Base-by-base conservation (phyloP, 1,140 invertebrate genomes). In the Drosophila setifemur region DNA sequence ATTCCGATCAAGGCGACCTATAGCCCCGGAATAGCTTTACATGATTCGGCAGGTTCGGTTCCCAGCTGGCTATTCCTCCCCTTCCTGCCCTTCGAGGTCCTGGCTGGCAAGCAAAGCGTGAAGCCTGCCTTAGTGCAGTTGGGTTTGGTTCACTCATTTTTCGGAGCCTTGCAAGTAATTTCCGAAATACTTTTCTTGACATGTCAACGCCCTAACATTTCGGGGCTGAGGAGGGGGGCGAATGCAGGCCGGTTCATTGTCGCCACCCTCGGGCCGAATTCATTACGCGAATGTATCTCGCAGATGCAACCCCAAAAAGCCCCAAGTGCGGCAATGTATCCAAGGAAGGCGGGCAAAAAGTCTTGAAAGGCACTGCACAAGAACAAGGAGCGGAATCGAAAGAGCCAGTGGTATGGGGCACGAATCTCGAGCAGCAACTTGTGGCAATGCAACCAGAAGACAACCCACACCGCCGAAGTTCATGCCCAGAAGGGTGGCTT, bases 231-330 rank as follows among this genome's bases (percentile, higher is more conserved):
- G 9, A 26, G 29, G 31, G 72, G 23, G 25, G n/a, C 53, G 33
- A 71, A 45, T 53, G 69, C 52, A 67, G 44, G 74, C 69, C 82
- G 82, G 77, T 81, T 81, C 72, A 68, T 81, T 81, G 77, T 81
- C 77, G 69, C 52, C 63, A 79, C 74, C 79, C 79, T 85, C 54
- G 55, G 75, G 74, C 79, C 42, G 33, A 86, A 74, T 83, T 83
- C 79, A 78, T 83, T 83, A 83, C 54, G 54, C 69, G 58, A 57
- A 45, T 54, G 64, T 73, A 78, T 85, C 67, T 73, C 16, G 18
- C 55, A 63, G 57, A 73, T 85, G 79, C 79, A 85, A 86, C 79
- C 81, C 81, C 81, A 79, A 85, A 37, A 83, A 66, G 66, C 69
- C 67, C 43, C n/a, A 48, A 69, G n/a, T n/a, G n/a, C n/a, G n/a